phyloP scores from a whole-genome alignment of 1,140 invertebrate genomes.

The Drosophila mojavensis region DNA sequence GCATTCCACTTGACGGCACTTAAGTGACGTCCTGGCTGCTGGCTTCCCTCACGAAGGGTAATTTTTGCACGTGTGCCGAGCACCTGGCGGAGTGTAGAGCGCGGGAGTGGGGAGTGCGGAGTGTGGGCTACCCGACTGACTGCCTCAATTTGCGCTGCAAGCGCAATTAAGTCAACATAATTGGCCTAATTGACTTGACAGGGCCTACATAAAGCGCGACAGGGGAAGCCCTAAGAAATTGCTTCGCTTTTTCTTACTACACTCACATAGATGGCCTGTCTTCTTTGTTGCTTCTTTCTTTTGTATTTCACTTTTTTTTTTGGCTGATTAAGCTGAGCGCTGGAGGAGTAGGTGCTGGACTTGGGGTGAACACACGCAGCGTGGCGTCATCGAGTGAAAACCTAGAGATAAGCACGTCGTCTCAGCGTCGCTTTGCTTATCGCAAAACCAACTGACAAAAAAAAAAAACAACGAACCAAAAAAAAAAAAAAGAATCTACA shows the following conservation, averaged over 20 bases:
- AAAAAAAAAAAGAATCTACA: constrained; percentile 42
- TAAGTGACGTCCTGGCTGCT: constrained; percentile 38
- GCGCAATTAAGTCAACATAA: constrained; percentile 77
- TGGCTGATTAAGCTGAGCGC: not conserved
- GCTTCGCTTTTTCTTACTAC: constrained; percentile 1
- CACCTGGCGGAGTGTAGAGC: not conserved
- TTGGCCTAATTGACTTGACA: constrained; percentile 79
- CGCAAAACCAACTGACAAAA: constrained; percentile 52
- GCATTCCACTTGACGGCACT: constrained; percentile 76
- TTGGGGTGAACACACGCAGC: constrained; percentile 41
- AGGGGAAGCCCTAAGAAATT: constrained; percentile 39
- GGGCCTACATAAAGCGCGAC: constrained; percentile 15
- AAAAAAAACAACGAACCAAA: constrained; percentile 52
- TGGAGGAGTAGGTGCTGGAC: not conserved
- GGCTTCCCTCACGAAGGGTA: constrained; percentile 47
- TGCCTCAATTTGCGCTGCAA: constrained; percentile 60
- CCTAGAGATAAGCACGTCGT: constrained; percentile 65
- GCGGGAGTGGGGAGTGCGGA: not conserved
- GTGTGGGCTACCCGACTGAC: not conserved
- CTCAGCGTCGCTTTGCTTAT: constrained; percentile 59
- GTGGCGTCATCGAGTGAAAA: constrained; percentile 60
- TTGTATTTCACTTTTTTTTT: constrained; percentile 2
- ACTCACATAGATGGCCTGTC: not conserved
- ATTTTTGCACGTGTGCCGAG: constrained; percentile 67
- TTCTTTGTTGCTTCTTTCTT: not conserved